phyloP scores from a whole-genome alignment of 2,113 vertebrate genomes.

The Myiagra hebetior region DNA sequence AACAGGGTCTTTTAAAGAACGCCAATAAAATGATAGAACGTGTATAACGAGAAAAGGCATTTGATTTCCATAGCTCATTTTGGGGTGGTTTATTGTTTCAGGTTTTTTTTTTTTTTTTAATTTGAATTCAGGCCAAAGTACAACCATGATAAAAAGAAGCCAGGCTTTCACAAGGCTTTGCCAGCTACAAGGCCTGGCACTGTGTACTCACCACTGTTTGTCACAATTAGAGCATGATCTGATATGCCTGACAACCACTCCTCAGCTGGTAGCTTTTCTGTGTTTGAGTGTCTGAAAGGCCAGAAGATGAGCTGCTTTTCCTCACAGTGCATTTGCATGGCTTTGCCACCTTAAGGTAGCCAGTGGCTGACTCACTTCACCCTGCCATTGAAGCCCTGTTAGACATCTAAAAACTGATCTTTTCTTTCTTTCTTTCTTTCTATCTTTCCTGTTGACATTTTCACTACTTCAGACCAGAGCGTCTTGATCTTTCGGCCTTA shows the following conservation, averaged over 20 bases:
- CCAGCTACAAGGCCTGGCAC: not conserved
- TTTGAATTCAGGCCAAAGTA: not conserved
- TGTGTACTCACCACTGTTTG: not conserved
- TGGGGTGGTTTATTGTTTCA: not conserved
- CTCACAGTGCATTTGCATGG: not conserved
- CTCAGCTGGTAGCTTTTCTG: not conserved
- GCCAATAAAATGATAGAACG: not conserved
- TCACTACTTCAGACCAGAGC: not conserved
- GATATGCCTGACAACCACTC: constrained; percentile 25
- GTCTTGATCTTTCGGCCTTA: not conserved
- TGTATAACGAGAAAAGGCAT: not conserved
- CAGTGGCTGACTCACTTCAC: not conserved
- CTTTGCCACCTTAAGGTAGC: not conserved
- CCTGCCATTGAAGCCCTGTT: not conserved
- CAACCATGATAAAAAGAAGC: not conserved
- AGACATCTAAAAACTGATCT: not conserved
- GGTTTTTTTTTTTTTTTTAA: not conserved
- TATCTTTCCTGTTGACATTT: not conserved
- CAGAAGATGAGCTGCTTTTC: not conserved
- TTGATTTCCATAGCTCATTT: not conserved
- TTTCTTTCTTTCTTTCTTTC: not conserved
- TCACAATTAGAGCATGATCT: constrained; percentile 52
- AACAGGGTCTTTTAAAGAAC: not conserved
- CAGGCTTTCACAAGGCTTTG: not conserved
- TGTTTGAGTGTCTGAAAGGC: not conserved